Percentiles rank a stretch among this genome's conserved stretches.
phyloP scores from a whole-genome alignment of 92 coral and sea anemone genomes.

The Parazoanthus darwini region DNA sequence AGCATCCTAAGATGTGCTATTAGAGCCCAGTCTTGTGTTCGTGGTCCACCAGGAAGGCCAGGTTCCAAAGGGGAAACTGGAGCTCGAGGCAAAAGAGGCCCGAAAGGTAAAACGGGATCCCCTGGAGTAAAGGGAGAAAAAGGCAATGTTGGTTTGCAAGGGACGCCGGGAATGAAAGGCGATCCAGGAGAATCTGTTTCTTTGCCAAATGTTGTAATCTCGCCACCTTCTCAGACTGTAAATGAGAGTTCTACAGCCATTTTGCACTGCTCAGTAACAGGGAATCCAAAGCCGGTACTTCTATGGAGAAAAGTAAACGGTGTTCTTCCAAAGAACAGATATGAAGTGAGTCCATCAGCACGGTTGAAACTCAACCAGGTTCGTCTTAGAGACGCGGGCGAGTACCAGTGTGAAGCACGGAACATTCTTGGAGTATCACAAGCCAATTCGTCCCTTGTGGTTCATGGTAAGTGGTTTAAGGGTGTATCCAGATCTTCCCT shows the following conservation, averaged over 20 bases:
- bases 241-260: not conserved
- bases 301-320: slow-evolving; percentile 23
- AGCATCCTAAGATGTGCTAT: too few relatives aligned
- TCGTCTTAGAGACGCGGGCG: not conserved
- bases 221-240: slow-evolving; percentile 5
- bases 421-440: slow-evolving; percentile 23
- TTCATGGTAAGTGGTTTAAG: slow-evolving; percentile 1
- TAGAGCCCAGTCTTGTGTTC: too few relatives aligned
- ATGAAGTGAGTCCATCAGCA: not conserved
- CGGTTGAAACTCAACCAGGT: not conserved
- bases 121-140: too few relatives aligned
- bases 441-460: not conserved
- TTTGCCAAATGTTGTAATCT: slow-evolving; percentile 6
- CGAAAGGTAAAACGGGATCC: too few relatives aligned
- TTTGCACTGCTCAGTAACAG: slow-evolving; percentile 17
- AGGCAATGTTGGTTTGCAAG: too few relatives aligned
- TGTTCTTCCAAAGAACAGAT: slow-evolving; percentile 9
- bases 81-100: too few relatives aligned
- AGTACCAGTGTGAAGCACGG: slow-evolving; percentile 19
- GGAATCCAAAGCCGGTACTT: slow-evolving; percentile 10
- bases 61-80: too few relatives aligned
- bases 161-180: not conserved
- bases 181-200: slow-evolving; percentile 14
- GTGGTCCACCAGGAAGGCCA: too few relatives aligned
- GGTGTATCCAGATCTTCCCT: too few relatives aligned